These are phyloP conservation scores for Stenichneumon culpator DNA, from an alignment of 2,888 invertebrate species.

Conservation along the genomic window DNA sequence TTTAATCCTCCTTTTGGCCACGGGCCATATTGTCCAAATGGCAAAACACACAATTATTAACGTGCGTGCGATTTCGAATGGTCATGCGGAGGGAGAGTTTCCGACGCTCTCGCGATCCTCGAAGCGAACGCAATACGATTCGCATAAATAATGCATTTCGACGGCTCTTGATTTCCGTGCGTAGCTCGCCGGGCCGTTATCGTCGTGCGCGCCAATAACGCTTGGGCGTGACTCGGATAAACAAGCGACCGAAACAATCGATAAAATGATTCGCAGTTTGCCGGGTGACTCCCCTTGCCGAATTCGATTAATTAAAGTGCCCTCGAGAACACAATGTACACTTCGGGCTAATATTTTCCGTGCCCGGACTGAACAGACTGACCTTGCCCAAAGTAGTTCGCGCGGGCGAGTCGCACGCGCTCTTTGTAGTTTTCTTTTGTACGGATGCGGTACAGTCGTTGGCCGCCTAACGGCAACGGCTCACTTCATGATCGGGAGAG, in stretches of 20 bases:
- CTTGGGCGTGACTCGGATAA: slow-evolving; percentile 31
- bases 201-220: slow-evolving; percentile 11
- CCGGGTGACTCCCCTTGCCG: background rate
- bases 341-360: background rate
- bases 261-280: slow-evolving; percentile 18
- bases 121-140: background rate
- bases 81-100: slow-evolving; percentile 6
- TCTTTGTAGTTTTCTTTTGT: background rate
- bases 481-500: too few species aligned
- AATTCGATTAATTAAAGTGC: slow-evolving; percentile 37
- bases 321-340: slow-evolving; percentile 15
- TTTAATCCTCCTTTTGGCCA: slow-evolving; percentile 35
- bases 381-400: background rate
- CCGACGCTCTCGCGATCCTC: background rate
- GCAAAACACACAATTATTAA: slow-evolving; percentile 48
- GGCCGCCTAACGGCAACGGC: background rate
- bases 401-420: background rate
- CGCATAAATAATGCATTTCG: background rate
- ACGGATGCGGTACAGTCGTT: background rate
- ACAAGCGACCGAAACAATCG: slow-evolving; percentile 23
- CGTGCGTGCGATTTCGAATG: slow-evolving; percentile 15
- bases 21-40: slow-evolving; percentile 35
- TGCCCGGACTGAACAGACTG: background rate
- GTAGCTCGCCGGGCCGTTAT: background rate
- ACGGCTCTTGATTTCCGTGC: slow-evolving; percentile 18